phyloP scores from a whole-genome alignment of 2,797 vertebrate genomes.

The Hoplostethus mediterraneus region DNA sequence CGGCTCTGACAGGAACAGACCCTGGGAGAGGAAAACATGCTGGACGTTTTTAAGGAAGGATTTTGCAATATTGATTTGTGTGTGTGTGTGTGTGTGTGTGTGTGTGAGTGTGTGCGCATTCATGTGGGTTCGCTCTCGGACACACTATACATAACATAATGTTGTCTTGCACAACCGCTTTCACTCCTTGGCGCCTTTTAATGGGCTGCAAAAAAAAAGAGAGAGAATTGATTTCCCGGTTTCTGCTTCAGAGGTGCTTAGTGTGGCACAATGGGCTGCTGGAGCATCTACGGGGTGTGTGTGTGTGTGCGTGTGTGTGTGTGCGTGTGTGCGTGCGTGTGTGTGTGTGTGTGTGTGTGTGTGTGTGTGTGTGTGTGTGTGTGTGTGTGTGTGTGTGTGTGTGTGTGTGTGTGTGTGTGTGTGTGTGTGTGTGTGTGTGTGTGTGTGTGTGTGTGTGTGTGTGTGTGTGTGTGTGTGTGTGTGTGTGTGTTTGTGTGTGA shows the following conservation, averaged over 20 bases:
- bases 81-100: slow-evolving; percentile 47
- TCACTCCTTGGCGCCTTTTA: slow-evolving; percentile 80
- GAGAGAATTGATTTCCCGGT: slow-evolving; percentile 82
- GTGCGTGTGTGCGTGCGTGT: slow-evolving; percentile 19
- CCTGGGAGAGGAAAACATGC: slow-evolving; percentile 61
- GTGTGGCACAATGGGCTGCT: slow-evolving; percentile 57
- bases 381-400: slow-evolving; percentile 13
- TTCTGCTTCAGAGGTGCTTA: slow-evolving; percentile 70
- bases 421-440: slow-evolving; percentile 16
- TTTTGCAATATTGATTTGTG: slow-evolving; percentile 67
- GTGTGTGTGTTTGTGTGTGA: slow-evolving; percentile 16
- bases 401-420: slow-evolving; percentile 19
- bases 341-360: slow-evolving; percentile 13
- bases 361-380: slow-evolving; percentile 17
- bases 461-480: slow-evolving; percentile 18
- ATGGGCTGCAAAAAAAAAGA: slow-evolving; percentile 77
- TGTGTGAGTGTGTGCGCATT: slow-evolving; percentile 39
- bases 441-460: slow-evolving; percentile 15
- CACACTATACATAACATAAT: slow-evolving; percentile 60
- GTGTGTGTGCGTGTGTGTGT: slow-evolving; percentile 14
- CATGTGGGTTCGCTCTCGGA: slow-evolving; percentile 43
- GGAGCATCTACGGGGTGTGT: no score
- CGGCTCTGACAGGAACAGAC: slow-evolving; percentile 78
- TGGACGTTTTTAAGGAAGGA: slow-evolving; percentile 58
- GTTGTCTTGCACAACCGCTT: slow-evolving; percentile 78